Percentiles rank a stretch among this genome's conserved stretches.
phyloP scores from a whole-genome alignment of 1,140 invertebrate species.

The Hesperophylax magnus region DNA sequence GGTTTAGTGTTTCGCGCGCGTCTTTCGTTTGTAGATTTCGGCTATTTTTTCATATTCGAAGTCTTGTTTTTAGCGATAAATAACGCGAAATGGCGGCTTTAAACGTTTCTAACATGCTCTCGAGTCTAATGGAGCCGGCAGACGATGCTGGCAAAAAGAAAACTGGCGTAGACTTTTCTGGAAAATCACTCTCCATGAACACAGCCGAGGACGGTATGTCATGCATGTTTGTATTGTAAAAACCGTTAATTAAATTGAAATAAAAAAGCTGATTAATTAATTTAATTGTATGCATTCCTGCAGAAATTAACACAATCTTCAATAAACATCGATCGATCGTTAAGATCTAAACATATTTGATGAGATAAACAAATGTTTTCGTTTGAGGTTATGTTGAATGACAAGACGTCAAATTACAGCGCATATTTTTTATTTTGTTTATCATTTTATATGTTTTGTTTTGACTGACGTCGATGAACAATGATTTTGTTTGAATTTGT shows the following conservation, averaged over 20 bases:
- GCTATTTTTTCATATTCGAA: constrained; percentile 9
- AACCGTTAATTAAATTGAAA: neutral
- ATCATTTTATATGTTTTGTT: no score
- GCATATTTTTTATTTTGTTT: no score
- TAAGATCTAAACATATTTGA: neutral
- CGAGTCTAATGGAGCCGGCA: neutral
- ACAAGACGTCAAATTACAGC: neutral
- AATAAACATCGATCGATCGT: neutral
- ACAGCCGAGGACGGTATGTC: constrained; percentile 64
- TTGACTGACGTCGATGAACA: no score
- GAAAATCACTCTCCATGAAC: constrained; percentile 64
- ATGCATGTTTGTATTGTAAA: neutral
- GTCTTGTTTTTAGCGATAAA: constrained; percentile 31
- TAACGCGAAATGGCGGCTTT: neutral
- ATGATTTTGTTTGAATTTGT: no score
- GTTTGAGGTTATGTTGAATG: neutral
- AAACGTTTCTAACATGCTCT: neutral
- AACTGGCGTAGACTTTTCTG: constrained; percentile 65
- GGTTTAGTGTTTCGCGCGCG: neutral
- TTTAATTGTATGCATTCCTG: neutral
- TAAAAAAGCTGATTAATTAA: neutral
- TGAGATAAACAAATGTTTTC: neutral
- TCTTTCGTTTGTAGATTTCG: constrained; percentile 17
- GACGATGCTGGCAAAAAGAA: neutral
- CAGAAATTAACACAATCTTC: neutral